Evolutionary conservation across 2,888 invertebrate species (phyloP).

Genomic region (Platyscelio sp.): DNA sequence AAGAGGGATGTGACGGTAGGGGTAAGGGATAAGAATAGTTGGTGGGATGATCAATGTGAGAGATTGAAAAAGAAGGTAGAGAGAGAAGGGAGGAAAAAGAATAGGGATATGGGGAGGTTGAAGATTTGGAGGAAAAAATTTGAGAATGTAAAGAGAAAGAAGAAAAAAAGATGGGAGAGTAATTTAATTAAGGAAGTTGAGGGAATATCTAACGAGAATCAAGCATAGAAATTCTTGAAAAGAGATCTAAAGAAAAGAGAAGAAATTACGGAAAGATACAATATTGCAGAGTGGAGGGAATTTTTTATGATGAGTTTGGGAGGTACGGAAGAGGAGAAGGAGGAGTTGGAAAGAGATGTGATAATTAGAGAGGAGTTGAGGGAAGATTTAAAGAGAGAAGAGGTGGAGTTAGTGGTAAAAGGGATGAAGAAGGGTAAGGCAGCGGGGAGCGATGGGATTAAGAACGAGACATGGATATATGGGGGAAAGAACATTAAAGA

Average conservation of each 20-base stretch:
- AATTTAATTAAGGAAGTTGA: neutral
- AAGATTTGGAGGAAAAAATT: neutral
- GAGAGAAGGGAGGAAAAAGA: neutral
- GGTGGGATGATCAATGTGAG: neutral
- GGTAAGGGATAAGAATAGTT: neutral
- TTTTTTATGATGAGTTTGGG: conserved; percentile 3
- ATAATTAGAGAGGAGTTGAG: neutral
- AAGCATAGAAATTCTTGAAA: neutral
- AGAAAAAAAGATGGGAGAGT: neutral
- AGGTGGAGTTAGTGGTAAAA: neutral
- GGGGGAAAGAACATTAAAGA: neutral
- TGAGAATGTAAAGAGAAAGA: neutral
- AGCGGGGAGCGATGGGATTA: conserved; percentile 30
- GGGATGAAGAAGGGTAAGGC: conserved; percentile 53
- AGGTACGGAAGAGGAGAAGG: neutral
- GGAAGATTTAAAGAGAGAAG: neutral
- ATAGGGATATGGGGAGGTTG: neutral
- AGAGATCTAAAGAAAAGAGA: neutral
- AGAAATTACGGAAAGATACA: neutral
- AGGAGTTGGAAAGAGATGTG: neutral
- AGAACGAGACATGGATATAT: conserved; percentile 13
- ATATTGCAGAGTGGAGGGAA: conserved; percentile 5
- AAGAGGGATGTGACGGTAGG: neutral
- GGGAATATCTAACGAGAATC: neutral
- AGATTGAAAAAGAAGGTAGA: neutral